A percentile compares a stretch with the other conserved stretches of the same genome.
Evolutionary conservation across 1,140 invertebrate genomes (phyloP).

Genomic region (Sycobia sp.): DNA sequence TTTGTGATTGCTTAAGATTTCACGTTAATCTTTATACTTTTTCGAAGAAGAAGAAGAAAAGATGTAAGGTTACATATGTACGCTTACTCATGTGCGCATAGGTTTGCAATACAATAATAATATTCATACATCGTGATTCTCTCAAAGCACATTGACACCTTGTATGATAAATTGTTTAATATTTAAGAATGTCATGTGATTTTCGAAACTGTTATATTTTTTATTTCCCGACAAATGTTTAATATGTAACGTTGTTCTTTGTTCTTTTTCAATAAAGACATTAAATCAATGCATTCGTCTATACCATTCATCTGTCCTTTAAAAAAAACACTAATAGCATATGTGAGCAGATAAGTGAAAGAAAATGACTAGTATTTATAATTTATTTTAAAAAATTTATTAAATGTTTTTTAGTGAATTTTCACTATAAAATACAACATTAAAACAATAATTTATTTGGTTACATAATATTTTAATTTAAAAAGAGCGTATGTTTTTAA

Average conservation of each 20-base stretch:
- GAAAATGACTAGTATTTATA: background rate
- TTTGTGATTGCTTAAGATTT: background rate
- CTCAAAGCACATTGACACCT: slow-evolving; percentile 59
- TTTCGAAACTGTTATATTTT: slow-evolving; percentile 63
- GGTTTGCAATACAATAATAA: slow-evolving; percentile 61
- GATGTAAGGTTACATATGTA: slow-evolving; percentile 7
- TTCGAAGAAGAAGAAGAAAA: slow-evolving; percentile 31
- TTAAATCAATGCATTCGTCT: slow-evolving; percentile 41
- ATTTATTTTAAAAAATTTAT: too few species aligned
- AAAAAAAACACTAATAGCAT: background rate
- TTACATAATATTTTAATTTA: too few species aligned
- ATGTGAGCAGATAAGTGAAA: background rate
- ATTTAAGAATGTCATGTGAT: slow-evolving; percentile 61
- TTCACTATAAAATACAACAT: too few species aligned
- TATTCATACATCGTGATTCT: slow-evolving; percentile 58
- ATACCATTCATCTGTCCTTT: background rate
- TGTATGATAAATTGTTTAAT: slow-evolving; percentile 57
- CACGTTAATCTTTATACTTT: slow-evolving; percentile 16
- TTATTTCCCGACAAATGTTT: slow-evolving; percentile 62
- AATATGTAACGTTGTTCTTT: slow-evolving; percentile 61
- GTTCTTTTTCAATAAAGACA: slow-evolving; percentile 63
- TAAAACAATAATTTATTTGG: too few species aligned
- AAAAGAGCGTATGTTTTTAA: too few species aligned
- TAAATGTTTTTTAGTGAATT: too few species aligned
- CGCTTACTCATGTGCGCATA: slow-evolving; percentile 56